Conservation (phyloP, 35 echinoderm and acorn worm species). For the Lytechinus pictus region DNA sequence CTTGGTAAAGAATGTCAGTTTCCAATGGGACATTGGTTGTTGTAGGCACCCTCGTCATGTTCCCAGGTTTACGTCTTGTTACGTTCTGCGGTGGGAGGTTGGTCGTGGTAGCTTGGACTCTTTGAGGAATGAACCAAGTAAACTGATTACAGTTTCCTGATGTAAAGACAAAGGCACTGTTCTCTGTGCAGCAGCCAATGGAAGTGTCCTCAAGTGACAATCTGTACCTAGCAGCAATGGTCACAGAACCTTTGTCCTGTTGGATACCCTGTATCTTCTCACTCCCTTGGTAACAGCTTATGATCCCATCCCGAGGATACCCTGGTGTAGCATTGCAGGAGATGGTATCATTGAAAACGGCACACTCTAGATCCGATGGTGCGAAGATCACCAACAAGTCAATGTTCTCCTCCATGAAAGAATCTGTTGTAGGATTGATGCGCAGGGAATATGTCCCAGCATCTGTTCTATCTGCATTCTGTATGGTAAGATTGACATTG, state of each 20-base stretch:
- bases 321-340: neutral
- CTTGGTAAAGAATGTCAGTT: neutral
- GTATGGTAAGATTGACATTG: neutral
- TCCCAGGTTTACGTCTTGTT: neutral
- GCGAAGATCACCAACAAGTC: neutral
- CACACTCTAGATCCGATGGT: neutral
- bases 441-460: neutral
- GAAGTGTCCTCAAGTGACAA: neutral
- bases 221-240: neutral
- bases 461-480: neutral
- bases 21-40: neutral
- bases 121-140: neutral
- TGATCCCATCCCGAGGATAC: neutral
- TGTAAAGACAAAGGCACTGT: neutral
- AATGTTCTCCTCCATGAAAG: neutral
- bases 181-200: slow-evolving; percentile 26
- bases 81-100: neutral
- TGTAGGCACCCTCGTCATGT: neutral
- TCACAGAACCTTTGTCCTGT: neutral
- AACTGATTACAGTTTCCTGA: neutral
- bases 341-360: neutral
- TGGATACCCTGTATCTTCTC: neutral
- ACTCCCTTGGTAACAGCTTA: neutral
- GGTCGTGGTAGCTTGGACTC: neutral
- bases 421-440: neutral